Conservation (phyloP, 2,797 vertebrate genomes). For the Acanthis flammea region DNA sequence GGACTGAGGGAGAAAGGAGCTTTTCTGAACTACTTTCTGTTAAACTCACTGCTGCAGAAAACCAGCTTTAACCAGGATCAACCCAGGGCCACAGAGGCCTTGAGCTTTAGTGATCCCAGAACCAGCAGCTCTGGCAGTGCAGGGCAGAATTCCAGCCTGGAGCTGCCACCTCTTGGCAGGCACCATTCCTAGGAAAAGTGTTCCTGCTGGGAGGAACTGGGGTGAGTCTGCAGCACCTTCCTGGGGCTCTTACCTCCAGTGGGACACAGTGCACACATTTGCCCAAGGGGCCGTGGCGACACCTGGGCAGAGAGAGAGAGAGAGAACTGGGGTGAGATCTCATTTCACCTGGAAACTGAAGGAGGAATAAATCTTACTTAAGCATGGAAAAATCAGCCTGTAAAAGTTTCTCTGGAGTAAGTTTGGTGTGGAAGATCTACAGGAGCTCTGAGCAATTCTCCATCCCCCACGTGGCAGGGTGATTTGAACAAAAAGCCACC, state of each 20-base stretch:
- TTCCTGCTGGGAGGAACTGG: not conserved
- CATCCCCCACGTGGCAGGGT: fast-evolving
- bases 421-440: not conserved
- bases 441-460: not conserved
- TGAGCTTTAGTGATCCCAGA: not conserved
- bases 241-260: slow-evolving; percentile 85
- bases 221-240: not conserved
- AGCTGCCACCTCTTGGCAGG: not conserved
- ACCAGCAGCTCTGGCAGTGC: not conserved
- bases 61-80: not conserved
- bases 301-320: slow-evolving; percentile 76
- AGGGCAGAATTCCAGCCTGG: not conserved
- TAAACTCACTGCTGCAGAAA: not conserved
- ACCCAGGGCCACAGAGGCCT: not conserved
- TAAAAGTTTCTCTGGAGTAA: not conserved
- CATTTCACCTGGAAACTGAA: not conserved
- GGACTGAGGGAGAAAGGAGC: not conserved
- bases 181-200: not conserved
- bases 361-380: not conserved
- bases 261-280: slow-evolving; percentile 98
- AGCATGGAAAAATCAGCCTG: not conserved
- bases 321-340: not conserved
- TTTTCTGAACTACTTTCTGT: not conserved
- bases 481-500: not conserved
- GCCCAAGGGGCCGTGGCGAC: slow-evolving; percentile 91